Conservation (phyloP, 2,888 invertebrate species). For the Drosophila ezoana region DNA sequence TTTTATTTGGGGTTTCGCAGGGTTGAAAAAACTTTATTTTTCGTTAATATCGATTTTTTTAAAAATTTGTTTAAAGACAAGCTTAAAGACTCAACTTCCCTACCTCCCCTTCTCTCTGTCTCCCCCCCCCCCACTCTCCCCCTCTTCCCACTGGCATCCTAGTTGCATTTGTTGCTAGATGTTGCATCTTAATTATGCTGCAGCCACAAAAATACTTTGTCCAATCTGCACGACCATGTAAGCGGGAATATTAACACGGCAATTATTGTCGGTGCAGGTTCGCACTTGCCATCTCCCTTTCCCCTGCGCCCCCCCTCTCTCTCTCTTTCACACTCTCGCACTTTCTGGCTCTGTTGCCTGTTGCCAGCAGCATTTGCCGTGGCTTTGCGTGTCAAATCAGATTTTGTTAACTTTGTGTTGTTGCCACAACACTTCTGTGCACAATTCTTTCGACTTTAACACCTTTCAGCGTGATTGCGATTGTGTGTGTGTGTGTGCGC, state of each 20-base stretch:
- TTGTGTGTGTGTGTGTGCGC: not conserved
- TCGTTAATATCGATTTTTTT: no score
- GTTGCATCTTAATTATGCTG: constrained; percentile 29
- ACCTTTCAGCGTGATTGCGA: constrained; percentile 14
- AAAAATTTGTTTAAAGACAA: no score
- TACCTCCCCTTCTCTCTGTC: no score
- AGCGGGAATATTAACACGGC: constrained; percentile 39
- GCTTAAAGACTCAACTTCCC: no score
- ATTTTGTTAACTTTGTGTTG: constrained; percentile 62
- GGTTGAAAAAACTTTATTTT: no score
- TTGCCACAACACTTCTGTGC: constrained; percentile 39
- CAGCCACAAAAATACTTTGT: constrained; percentile 22
- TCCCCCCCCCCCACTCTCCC: not conserved
- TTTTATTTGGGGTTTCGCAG: no score
- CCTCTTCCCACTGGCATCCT: not conserved
- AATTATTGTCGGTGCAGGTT: constrained; percentile 25
- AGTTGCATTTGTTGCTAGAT: not conserved
- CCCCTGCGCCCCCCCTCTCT: not conserved
- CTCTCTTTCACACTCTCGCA: not conserved
- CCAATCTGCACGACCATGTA: constrained; percentile 27
- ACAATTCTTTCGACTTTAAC: constrained; percentile 39
- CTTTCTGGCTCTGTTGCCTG: constrained; percentile 7
- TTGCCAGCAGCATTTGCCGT: constrained; percentile 29
- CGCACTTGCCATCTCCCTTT: not conserved
- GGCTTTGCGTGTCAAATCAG: constrained; percentile 73